Evolutionary conservation across 2,888 invertebrate genomes (phyloP).

Genomic region (Globia sparganii): DNA sequence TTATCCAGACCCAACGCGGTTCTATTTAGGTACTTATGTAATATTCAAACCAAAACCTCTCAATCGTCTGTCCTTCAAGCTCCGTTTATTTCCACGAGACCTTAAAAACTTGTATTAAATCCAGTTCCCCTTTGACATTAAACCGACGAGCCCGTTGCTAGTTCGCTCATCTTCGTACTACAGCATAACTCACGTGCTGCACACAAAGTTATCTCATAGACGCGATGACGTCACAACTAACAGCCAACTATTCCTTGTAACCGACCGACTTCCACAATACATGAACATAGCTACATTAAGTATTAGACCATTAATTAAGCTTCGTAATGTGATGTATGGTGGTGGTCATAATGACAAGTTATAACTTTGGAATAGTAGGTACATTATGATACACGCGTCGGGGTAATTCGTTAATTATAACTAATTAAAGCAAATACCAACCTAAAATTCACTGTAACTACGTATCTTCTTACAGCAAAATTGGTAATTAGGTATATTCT

Average conservation of each 20-base stretch:
- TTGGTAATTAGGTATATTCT: not conserved
- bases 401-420: not conserved
- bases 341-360: not conserved
- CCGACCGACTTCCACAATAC: constrained; percentile 8
- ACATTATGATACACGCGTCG: not conserved
- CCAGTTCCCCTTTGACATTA: constrained; percentile 14
- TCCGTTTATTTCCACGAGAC: not conserved
- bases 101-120: not conserved
- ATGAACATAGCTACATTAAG: constrained; percentile 14
- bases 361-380: constrained; percentile 1
- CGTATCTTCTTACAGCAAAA: not conserved
- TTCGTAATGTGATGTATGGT: constrained; percentile 28
- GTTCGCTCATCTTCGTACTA: constrained; percentile 11
- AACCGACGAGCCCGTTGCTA: constrained; percentile 8
- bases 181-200: constrained; percentile 18
- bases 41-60: not conserved
- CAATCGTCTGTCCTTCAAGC: not conserved
- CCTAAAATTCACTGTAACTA: not conserved
- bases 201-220: constrained; percentile 2
- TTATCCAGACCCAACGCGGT: not conserved
- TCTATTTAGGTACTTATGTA: not conserved
- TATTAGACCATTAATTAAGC: constrained; percentile 33
- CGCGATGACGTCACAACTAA: constrained; percentile 24
- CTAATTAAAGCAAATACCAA: not conserved
- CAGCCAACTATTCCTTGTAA: constrained; percentile 24